A percentile compares a stretch with the other conserved stretches of the same genome.
Conservation (phyloP, 2,888 invertebrate species). For the Netelia virgata region DNA sequence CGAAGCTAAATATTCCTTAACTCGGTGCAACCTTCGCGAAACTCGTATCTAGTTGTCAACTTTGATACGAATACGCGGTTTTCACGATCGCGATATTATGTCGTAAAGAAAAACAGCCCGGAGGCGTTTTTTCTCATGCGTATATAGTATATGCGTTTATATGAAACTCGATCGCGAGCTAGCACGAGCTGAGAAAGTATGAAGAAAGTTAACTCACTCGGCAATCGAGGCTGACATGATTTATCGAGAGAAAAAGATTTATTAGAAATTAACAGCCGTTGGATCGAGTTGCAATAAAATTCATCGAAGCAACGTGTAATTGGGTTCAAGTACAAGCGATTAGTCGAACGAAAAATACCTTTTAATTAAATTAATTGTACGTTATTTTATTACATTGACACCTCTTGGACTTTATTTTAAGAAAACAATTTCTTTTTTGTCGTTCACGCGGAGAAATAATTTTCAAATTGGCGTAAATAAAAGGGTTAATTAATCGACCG, state of each 20-base stretch:
- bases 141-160: neutral
- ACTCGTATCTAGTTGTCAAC: neutral
- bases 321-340: too few relatives aligned
- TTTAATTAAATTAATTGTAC: too few relatives aligned
- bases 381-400: too few relatives aligned
- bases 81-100: neutral
- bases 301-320: neutral
- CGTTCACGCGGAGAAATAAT: too few relatives aligned
- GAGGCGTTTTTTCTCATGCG: too few relatives aligned
- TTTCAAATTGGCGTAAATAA: too few relatives aligned
- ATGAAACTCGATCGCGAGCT: constrained; percentile 26
- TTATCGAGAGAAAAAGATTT: constrained; percentile 20
- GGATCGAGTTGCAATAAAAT: neutral
- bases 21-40: neutral
- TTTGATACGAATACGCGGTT: neutral
- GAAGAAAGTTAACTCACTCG: constrained; percentile 44
- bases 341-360: too few relatives aligned
- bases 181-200: constrained; percentile 9
- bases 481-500: too few relatives aligned
- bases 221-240: constrained; percentile 27
- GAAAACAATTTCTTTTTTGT: too few relatives aligned
- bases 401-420: too few relatives aligned
- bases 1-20: neutral
- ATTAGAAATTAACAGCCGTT: neutral
- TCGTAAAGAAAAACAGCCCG: neutral